These are phyloP conservation scores for Sebastes vulpes DNA, from an alignment of 2,797 vertebrate genomes.

Conservation along the genomic window DNA sequence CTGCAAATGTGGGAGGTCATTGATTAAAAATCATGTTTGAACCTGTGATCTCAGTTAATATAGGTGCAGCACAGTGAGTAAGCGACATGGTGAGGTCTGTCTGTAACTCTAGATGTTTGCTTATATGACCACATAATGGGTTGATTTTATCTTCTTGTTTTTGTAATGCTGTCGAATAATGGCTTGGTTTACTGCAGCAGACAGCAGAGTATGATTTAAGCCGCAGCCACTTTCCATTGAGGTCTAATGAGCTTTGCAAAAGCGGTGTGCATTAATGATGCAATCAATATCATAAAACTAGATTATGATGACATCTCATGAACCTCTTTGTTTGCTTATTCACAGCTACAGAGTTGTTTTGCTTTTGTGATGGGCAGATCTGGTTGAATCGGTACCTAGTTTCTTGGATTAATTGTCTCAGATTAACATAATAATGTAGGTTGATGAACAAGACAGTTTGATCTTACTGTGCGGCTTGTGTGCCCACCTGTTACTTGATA, in stretches of 20 bases:
- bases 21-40: not conserved
- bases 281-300: constrained; percentile 4
- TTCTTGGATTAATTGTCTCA: not conserved
- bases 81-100: not conserved
- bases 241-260: not conserved
- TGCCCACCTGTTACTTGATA: not conserved
- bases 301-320: not conserved
- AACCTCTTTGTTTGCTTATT: not conserved
- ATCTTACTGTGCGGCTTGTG: not conserved
- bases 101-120: not conserved
- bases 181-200: not conserved
- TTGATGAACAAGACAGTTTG: not conserved
- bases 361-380: not conserved
- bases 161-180: not conserved
- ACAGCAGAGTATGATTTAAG: not conserved
- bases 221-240: not conserved
- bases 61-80: not conserved
- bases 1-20: not conserved
- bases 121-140: not conserved
- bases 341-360: not conserved
- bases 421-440: not conserved
- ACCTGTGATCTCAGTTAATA: not conserved
- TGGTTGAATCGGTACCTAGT: not conserved
- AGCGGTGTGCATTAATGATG: not conserved
- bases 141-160: not conserved